Evolutionary conservation across 2,888 invertebrate genomes (phyloP), one percentile per base, ranked within the genome.

Genomic region (Bellardia pandia): DNA sequence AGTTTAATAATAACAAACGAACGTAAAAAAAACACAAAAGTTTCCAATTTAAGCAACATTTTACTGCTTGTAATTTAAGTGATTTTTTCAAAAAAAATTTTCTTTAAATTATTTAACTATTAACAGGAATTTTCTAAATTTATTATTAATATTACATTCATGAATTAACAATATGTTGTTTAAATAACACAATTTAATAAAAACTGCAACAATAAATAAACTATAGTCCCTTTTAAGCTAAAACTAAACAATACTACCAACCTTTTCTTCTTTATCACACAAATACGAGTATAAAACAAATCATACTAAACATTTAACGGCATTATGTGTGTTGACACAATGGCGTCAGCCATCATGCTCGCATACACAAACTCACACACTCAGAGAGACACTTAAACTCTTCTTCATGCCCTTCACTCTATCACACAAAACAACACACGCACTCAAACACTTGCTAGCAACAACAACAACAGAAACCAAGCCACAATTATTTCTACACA

Each of bases 261-360:
- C 13, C 9, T 13, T 78, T 23, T 30, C 66, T 66, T 66, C 16
- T 33, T 13, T 13, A 2, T 14, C 14, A 16, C 30, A 14, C 7
- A 37, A 4, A 23, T 23, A 23, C 23, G 23, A 23, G 23, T 37
- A 51, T 2, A 68, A 13, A 68, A 81, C 60, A 81, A 81, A 78
- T 74, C 66, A 53, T 78, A 72, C 37, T 66, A 48, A 86, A 72
- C 33, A 71, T 74, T 72, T 48, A 64, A 72, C 23, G 33, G 77
- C 60, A 81, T 81, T 86, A 74, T 58, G 72, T 81, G 53, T 81
- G 86, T 74, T 81, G 86, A 74, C 77, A 81, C 62, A 78, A 69
- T 82, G 68, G 81, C 81, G 81, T 75, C 86, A 78, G 13, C 74
- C 58, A 72, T 66, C 23, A 23, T 56, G 33, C 56, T 68, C 40